Percentiles rank a stretch among this genome's conserved stretches.
These are phyloP conservation scores for Cyclargus thomasi DNA, from an alignment of 1,140 invertebrate genomes.

Conservation along the genomic window DNA sequence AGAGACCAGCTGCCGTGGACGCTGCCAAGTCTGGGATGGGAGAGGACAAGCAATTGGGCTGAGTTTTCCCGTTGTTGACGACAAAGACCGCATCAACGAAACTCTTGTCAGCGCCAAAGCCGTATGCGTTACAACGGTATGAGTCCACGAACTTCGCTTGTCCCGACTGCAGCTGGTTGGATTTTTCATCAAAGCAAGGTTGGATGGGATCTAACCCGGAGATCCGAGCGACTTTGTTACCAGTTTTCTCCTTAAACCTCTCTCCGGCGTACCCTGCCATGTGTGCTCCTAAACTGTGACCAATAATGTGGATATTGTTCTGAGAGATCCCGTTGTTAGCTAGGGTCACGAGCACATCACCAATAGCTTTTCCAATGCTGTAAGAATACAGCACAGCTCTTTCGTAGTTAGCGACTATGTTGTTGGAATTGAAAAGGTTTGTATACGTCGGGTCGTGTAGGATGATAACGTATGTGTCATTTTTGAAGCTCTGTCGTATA, in stretches of 20 bases:
- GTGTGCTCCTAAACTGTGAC: conserved; percentile 2
- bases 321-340: not conserved
- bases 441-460: not conserved
- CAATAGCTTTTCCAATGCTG: not conserved
- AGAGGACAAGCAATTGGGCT: not conserved
- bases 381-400: not conserved
- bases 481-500: not conserved
- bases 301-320: not conserved
- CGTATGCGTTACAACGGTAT: not conserved
- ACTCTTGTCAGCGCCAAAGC: not conserved
- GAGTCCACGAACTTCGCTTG: not conserved
- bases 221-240: not conserved
- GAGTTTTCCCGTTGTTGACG: conserved; percentile 3
- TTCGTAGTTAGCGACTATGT: not conserved
- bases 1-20: not conserved
- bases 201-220: not conserved
- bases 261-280: not conserved
- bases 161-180: not conserved
- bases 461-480: not conserved
- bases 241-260: not conserved
- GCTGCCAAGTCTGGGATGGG: not conserved
- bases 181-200: not conserved
- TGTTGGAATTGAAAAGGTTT: not conserved
- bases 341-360: not conserved
- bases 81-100: not conserved